A percentile compares a stretch with the other conserved stretches of the same genome.
These are phyloP conservation scores for Plebejus argus DNA, from an alignment of 2,888 invertebrate species.

Conservation along the genomic window DNA sequence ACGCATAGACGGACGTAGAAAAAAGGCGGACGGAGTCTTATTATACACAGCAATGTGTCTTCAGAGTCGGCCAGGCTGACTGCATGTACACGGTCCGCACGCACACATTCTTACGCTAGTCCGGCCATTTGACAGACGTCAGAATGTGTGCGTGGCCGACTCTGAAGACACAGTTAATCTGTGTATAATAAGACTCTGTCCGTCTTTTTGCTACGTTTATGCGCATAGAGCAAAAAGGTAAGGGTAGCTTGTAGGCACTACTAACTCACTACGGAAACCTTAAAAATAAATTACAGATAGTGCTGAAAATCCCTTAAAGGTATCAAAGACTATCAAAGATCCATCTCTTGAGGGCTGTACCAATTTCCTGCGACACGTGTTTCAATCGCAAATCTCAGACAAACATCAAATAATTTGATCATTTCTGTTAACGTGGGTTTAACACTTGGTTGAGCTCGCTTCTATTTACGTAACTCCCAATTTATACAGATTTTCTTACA, in stretches of 20 bases:
- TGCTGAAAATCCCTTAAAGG: background rate
- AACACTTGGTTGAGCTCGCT: background rate
- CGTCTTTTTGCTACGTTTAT: too few relatives aligned
- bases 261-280: background rate
- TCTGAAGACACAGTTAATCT: too few relatives aligned
- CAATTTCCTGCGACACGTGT: background rate
- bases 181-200: too few relatives aligned
- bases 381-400: conserved; percentile 4
- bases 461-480: background rate
- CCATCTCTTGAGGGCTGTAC: background rate
- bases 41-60: too few relatives aligned
- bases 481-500: background rate
- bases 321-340: background rate
- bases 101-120: too few relatives aligned
- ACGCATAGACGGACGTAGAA: too few relatives aligned
- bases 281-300: background rate
- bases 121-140: too few relatives aligned
- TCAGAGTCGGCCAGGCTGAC: too few relatives aligned
- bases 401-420: background rate
- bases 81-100: too few relatives aligned
- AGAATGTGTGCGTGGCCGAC: too few relatives aligned
- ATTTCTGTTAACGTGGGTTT: background rate
- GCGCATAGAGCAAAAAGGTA: too few relatives aligned
- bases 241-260: background rate
- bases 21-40: too few relatives aligned